These are phyloP conservation scores for Epinephelus awoara DNA, from an alignment of 2,797 vertebrate genomes.

Conservation along the genomic window DNA sequence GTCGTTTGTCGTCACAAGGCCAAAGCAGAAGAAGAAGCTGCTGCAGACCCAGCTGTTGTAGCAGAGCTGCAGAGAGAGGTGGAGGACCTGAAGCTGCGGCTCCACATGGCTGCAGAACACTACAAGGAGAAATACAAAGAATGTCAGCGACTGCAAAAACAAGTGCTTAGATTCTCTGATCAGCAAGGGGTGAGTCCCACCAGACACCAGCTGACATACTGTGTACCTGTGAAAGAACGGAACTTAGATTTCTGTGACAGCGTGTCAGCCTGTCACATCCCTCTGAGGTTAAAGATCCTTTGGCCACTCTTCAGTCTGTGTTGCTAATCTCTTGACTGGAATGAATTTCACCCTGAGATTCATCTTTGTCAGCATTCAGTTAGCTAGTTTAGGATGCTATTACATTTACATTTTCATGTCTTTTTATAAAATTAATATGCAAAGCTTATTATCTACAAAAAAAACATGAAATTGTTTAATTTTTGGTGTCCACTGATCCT, in stretches of 20 bases:
- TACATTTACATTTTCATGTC: neutral
- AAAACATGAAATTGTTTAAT: neutral
- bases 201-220: constrained; percentile 7
- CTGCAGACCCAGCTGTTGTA: constrained; percentile 78
- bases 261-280: neutral
- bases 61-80: constrained; percentile 96
- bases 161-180: constrained; percentile 92
- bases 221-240: neutral
- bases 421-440: neutral
- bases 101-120: constrained; percentile 99
- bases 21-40: constrained; percentile 77
- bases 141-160: constrained; percentile 97
- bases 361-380: neutral
- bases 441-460: no score
- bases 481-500: neutral
- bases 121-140: constrained; percentile 99
- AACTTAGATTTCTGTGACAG: constrained; percentile 19
- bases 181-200: constrained; percentile 89
- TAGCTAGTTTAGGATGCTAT: neutral
- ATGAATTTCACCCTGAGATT: neutral
- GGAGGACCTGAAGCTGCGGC: constrained; percentile 96
- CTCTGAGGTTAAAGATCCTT: neutral
- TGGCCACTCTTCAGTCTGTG: neutral
- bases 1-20: constrained; percentile 47
- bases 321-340: neutral